Evolutionary conservation across 1,140 invertebrate genomes (phyloP).

Genomic region (Drosophila pseudoobscura): DNA sequence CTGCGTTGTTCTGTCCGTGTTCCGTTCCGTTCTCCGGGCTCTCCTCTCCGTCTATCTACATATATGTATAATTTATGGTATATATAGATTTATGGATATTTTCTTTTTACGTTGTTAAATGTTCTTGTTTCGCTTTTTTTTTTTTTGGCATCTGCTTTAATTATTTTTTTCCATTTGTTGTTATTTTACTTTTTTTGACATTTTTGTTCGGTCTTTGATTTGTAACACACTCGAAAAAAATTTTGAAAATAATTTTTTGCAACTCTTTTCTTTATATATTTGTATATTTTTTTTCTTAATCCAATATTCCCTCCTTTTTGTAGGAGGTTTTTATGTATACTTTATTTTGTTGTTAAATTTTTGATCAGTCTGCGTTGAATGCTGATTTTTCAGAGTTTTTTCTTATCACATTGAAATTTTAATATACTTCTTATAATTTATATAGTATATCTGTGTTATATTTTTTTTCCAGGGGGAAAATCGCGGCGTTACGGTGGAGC

Average conservation of each 20-base stretch:
- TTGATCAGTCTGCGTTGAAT: conserved; percentile 32
- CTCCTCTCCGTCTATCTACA: conserved; percentile 49
- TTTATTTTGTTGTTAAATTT: conserved; percentile 18
- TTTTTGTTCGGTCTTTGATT: neutral
- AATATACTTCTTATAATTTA: too few species aligned
- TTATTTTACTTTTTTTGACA: conserved; percentile 3
- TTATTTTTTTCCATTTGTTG: conserved; percentile 18
- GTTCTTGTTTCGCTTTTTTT: neutral
- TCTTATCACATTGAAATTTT: neutral
- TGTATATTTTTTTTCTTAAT: conserved; percentile 2
- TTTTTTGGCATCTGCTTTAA: conserved; percentile 10
- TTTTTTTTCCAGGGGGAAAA: too few species aligned
- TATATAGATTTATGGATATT: conserved; percentile 54
- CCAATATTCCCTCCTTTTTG: conserved; percentile 2
- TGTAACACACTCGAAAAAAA: conserved; percentile 27
- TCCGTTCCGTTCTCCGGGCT: conserved; percentile 29
- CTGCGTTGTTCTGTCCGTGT: too few species aligned
- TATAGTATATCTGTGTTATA: too few species aligned
- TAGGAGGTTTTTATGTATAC: conserved; percentile 1
- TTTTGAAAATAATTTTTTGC: neutral
- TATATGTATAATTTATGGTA: conserved; percentile 38
- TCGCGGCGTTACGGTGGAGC: too few species aligned
- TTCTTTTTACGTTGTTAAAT: conserved; percentile 28
- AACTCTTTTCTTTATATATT: conserved; percentile 6
- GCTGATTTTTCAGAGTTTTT: conserved; percentile 12